Evolutionary conservation across 2,113 vertebrate species (phyloP), one percentile per base, ranked within the genome.

Genomic region (Dipodomys merriami): DNA sequence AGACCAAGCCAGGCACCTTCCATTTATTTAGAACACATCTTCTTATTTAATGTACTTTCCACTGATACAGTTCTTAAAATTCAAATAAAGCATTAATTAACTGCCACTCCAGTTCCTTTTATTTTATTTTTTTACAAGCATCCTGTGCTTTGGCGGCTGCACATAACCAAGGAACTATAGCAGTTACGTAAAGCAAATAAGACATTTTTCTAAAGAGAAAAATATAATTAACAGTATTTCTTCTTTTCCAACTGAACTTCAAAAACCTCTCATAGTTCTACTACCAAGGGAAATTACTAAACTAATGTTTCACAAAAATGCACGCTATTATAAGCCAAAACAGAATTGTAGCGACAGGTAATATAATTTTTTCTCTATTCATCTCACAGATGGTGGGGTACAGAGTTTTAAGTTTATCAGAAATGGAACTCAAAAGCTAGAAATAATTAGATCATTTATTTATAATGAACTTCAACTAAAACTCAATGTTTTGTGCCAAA

Each of bases 51-150:
- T 35, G 67, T 10, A 81, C 11, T 68, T 95, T 91, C 86, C 92
- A 64, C 57, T 92, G 65, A 84, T 25, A 86, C 27, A 39, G 53
- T 77, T 95, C 71, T 81, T 94, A 93, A 96, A 95, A 96, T 95
- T 81, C 88, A 96, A 96, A 90, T 94, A 68, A 95, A 30, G 9
- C 57, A 89, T 81, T 91, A 94, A 95, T 86, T 96, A 91, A 88
- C 62, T 95, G 67, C 57, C 57, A 83, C n/a, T 80, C 53, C 15
- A 57, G 44, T 84, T 83, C n/a, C 9, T 89, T 57, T 89, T 91
- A 95, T 86, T 85, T 83, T 30, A 7, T 89, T 57, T 89, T 91
- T 96, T 86, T 85, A 80, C 11, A 93, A 77, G 67, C 53, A 95
- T 65, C 44, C 69, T 69, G 68, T 88, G 68, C 64, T 90, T 83